Percentiles rank a stretch among this genome's conserved stretches.
phyloP scores from a whole-genome alignment of 2,113 vertebrate genomes.

The Gadus chalcogrammus region DNA sequence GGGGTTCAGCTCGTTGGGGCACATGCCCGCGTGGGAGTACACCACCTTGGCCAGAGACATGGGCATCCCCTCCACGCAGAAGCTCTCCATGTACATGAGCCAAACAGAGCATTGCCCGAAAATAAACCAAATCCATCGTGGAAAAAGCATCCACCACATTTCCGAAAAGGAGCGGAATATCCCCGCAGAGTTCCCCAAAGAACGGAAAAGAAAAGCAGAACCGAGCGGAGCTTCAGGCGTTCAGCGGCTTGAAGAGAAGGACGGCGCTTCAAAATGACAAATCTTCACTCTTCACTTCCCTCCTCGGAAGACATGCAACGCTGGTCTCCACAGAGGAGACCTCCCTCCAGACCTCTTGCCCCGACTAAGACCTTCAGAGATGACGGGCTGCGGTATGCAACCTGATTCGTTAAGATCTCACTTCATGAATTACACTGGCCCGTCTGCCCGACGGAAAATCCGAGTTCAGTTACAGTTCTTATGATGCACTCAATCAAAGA shows the following conservation, averaged over 20 bases:
- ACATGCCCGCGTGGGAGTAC: slow-evolving; percentile 94
- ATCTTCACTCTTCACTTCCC: background rate
- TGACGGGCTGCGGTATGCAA: slow-evolving; percentile 70
- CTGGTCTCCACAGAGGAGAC: slow-evolving; percentile 30
- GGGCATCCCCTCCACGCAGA: slow-evolving; percentile 70
- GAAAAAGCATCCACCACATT: slow-evolving; percentile 82
- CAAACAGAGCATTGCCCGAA: slow-evolving; percentile 71
- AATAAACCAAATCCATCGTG: slow-evolving; percentile 80
- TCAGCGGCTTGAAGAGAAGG: background rate
- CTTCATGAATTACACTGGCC: slow-evolving; percentile 59
- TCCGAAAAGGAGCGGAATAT: slow-evolving; percentile 43
- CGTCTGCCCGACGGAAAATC: slow-evolving; percentile 75
- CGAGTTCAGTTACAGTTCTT: slow-evolving; percentile 83
- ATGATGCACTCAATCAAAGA: slow-evolving; percentile 69
- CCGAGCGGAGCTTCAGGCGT: background rate
- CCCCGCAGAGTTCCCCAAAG: slow-evolving; percentile 7
- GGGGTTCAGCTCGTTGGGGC: slow-evolving; percentile 98
- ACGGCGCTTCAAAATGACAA: background rate
- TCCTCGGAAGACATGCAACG: slow-evolving; percentile 8
- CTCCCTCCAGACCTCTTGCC: slow-evolving; percentile 62
- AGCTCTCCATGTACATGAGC: slow-evolving; percentile 59
- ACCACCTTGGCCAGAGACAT: slow-evolving; percentile 81
- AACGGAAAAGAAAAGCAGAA: background rate
- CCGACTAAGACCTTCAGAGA: slow-evolving; percentile 68
- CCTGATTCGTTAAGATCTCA: slow-evolving; percentile 57